phyloP scores from a whole-genome alignment of 2,113 vertebrate genomes.

The Zosterops lateralis region DNA sequence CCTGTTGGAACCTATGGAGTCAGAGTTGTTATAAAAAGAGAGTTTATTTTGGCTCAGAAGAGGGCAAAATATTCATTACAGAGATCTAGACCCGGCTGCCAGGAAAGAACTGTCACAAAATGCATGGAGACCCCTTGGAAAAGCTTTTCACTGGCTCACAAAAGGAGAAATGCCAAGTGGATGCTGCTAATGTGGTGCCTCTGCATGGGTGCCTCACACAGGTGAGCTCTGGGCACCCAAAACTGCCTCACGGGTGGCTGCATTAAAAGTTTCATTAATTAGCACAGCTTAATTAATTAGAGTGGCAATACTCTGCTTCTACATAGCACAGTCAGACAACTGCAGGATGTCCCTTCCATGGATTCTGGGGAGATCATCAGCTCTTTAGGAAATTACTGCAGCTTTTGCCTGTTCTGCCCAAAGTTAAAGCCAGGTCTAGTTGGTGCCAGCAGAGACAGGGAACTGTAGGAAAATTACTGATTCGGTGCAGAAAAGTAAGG shows the following conservation, averaged over 20 bases:
- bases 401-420: neutral
- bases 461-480: neutral
- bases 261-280: neutral
- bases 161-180: neutral
- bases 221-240: neutral
- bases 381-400: neutral
- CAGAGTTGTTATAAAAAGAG: neutral
- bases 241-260: neutral
- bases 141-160: neutral
- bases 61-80: neutral
- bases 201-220: neutral
- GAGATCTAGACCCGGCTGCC: neutral
- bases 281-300: neutral
- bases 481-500: accelerated
- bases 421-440: accelerated
- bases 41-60: neutral
- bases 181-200: neutral
- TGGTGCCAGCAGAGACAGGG: neutral
- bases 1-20: neutral
- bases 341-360: neutral
- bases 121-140: neutral
- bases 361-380: neutral
- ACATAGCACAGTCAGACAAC: neutral
- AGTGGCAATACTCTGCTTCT: neutral
- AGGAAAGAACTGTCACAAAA: neutral